Conservation (phyloP, 1,140 invertebrate genomes). For the Leptinotarsa undecemlineata region DNA sequence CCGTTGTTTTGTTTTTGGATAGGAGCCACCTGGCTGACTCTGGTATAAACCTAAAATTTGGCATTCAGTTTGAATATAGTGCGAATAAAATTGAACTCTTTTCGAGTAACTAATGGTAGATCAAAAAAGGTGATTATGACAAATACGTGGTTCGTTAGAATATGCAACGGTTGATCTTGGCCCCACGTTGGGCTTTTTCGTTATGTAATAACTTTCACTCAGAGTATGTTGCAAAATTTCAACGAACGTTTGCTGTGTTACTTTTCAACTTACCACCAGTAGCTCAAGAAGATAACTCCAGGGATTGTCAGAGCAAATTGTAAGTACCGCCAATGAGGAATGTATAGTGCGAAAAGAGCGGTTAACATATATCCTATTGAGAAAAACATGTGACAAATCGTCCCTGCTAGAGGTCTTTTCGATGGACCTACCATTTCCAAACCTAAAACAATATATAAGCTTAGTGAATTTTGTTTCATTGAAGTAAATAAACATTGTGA, state of each 20-base stretch:
- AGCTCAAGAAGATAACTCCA: constrained; percentile 71
- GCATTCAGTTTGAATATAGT: constrained; percentile 11
- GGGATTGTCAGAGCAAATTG: constrained; percentile 74
- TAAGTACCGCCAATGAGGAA: constrained; percentile 75
- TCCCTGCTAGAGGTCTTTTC: constrained; percentile 74
- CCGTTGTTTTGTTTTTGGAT: constrained; percentile 71
- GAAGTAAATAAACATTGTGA: too few relatives aligned
- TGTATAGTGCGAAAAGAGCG: constrained; percentile 70
- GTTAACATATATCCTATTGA: constrained; percentile 75
- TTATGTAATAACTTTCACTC: too few relatives aligned
- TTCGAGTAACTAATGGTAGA: too few relatives aligned
- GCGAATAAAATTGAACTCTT: neutral
- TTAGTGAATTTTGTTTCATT: too few relatives aligned
- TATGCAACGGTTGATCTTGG: neutral
- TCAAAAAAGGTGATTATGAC: too few relatives aligned
- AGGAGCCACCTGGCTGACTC: constrained; percentile 83
- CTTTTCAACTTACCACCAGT: constrained; percentile 71
- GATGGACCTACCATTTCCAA: constrained; percentile 81
- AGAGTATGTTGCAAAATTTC: neutral
- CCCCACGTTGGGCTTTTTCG: neutral
- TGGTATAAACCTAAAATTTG: constrained; percentile 69
- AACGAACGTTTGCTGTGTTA: neutral
- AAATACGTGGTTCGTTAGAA: neutral
- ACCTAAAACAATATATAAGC: constrained; percentile 59
- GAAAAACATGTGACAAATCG: constrained; percentile 78